Evolutionary conservation across 2,797 vertebrate genomes (phyloP).

Genomic region (Phrynocephalus guinanensis): DNA sequence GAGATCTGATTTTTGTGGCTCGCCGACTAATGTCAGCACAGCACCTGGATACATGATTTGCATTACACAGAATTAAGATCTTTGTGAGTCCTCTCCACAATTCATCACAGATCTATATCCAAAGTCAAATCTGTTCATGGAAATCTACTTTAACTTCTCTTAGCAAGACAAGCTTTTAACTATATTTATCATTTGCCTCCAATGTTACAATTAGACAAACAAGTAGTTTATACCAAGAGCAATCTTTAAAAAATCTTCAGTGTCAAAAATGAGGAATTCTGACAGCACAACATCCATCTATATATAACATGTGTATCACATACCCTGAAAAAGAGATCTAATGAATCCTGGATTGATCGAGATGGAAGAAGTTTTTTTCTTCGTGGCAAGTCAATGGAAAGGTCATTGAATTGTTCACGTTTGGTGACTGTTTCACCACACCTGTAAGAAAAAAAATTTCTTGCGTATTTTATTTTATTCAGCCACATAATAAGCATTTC

Average conservation of each 20-base stretch:
- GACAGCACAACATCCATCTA: neutral
- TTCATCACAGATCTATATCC: neutral
- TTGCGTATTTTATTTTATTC: conserved; percentile 1
- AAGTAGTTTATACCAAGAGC: neutral
- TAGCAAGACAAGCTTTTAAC: neutral
- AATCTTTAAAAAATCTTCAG: neutral
- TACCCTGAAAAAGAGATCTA: conserved; percentile 98
- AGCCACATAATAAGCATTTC: neutral
- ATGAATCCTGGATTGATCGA: conserved; percentile 95
- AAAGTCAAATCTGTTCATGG: neutral
- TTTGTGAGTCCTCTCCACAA: neutral
- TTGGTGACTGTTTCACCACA: conserved; percentile 95
- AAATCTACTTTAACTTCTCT: neutral
- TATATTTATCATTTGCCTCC: neutral
- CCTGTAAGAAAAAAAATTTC: conserved; percentile 66
- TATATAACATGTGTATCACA: conserved; percentile 19
- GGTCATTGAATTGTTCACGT: conserved; percentile 96
- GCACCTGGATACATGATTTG: neutral
- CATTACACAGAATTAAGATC: neutral
- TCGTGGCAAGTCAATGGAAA: conserved; percentile 96
- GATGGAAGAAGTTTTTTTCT: conserved; percentile 91
- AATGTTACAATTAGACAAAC: neutral
- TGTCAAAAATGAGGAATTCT: neutral
- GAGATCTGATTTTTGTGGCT: neutral
- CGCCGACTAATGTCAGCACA: neutral